Base-by-base conservation (phyloP, 64 coral and sea anemone species). In the Exaiptasia diaphana region DNA sequence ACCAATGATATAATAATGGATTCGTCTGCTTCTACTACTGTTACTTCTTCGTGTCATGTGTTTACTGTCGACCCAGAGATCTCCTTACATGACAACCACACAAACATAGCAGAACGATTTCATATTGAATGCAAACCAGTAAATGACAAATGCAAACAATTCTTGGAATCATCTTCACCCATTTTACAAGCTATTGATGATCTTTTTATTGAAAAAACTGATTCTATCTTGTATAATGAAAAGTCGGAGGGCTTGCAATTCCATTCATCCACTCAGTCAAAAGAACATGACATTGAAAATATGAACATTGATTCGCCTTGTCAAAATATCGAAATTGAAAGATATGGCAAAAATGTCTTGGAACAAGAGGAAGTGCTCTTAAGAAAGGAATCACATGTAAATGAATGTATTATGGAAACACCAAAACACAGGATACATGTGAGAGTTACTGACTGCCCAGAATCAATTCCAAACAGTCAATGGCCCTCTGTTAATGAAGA, bases 11-110 rank as follows among this genome's bases (percentile, higher is more conserved):
- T 61, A n/a, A 50, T 61, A 73, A 52, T 68, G 31, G 83, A 74
- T 23, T 44, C 67, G 20, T n/a, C n/a, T n/a, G 32, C 56, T 1
- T 64, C 87, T 25, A 92, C 49, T 35, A 89, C 79, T 43, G 78
- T 88, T 27, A 93, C 85, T 46, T 99, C 89, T 39, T 99, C 95
- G 26, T 99, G 95, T 87, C 90, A 93, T 89, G 89, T 99, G 4
- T 99, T 99, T 24, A 53, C 80, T 58, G 85, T 99, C 35, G 75
- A 99, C 54, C 85, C 89, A 23, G 83, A 79, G 18, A 61, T 99
- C 12, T 60, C 31, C 39, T 34, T 53, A 24, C 95, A 99, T 44
- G 65, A 74, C 17, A 31, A 76, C 35, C 95, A 99, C 52, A 50
- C 56, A 53, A 29, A 2, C 30, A 65, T 85, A 50, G 90, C 84